These are phyloP conservation scores for Yasuhikotakia modesta DNA, from an alignment of 2,797 vertebrate species.

Conservation along the genomic window DNA sequence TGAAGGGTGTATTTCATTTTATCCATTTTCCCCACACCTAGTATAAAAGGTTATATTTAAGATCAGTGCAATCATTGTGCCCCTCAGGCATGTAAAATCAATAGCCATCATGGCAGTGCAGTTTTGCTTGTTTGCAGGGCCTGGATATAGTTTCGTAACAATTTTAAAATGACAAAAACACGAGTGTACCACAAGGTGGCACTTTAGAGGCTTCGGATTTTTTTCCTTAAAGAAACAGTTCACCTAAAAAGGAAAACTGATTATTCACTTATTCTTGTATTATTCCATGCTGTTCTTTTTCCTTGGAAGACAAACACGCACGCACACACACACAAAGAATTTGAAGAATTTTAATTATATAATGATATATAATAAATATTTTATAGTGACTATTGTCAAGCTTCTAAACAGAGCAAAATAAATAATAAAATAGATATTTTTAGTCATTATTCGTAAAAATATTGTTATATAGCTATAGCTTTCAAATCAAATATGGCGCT, in stretches of 20 bases:
- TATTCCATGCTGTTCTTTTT: too few species aligned
- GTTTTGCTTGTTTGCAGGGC: neutral
- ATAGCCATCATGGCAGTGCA: conserved; percentile 15
- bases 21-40: neutral
- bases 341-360: too few species aligned
- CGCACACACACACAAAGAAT: too few species aligned
- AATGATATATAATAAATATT: too few species aligned
- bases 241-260: neutral
- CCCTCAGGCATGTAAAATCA: conserved; percentile 8
- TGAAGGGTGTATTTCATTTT: neutral
- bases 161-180: conserved; percentile 13
- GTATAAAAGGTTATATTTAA: conserved; percentile 24
- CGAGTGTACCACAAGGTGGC: conserved; percentile 73
- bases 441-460: too few species aligned
- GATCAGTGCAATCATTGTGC: conserved; percentile 8
- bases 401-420: too few species aligned
- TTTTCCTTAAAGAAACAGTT: neutral
- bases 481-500: too few species aligned
- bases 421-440: too few species aligned
- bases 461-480: too few species aligned
- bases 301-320: too few species aligned
- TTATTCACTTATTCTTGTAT: too few species aligned
- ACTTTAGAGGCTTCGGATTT: conserved; percentile 25
- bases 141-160: neutral
- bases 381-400: too few species aligned